Conservation (phyloP, 2,113 vertebrate genomes). For the Oncorhynchus gorbuscha region DNA sequence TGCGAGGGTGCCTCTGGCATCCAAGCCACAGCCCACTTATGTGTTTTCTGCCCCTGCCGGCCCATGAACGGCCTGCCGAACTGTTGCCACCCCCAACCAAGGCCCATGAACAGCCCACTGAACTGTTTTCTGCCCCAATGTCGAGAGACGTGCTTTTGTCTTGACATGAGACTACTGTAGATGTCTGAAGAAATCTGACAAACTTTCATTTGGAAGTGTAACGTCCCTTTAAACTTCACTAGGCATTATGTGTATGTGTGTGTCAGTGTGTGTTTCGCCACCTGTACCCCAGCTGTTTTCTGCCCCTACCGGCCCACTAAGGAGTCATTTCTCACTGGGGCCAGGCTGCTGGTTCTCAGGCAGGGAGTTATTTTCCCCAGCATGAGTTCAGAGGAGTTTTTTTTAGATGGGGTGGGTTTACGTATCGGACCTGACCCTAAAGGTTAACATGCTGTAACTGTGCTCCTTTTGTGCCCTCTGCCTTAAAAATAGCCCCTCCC, state of each 20-base stretch:
- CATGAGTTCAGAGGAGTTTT: conserved; percentile 52
- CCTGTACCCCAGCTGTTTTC: too few species aligned
- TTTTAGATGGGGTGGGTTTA: conserved; percentile 37
- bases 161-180: too few species aligned
- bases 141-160: too few species aligned
- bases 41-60: not conserved
- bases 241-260: too few species aligned
- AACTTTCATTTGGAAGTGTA: too few species aligned
- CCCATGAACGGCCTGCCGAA: too few species aligned
- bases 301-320: not conserved
- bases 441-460: conserved; percentile 47
- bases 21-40: not conserved
- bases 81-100: too few species aligned
- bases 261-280: too few species aligned
- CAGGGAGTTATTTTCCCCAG: conserved; percentile 41
- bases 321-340: not conserved
- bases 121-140: too few species aligned
- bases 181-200: too few species aligned
- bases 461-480: conserved; percentile 20
- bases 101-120: too few species aligned
- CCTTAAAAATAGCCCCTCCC: conserved; percentile 50
- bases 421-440: conserved; percentile 47
- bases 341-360: conserved; percentile 20
- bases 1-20: not conserved
- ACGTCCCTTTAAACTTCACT: too few species aligned